phyloP scores from a whole-genome alignment of 2,888 invertebrate species.

The Phanerotoma sp. region DNA sequence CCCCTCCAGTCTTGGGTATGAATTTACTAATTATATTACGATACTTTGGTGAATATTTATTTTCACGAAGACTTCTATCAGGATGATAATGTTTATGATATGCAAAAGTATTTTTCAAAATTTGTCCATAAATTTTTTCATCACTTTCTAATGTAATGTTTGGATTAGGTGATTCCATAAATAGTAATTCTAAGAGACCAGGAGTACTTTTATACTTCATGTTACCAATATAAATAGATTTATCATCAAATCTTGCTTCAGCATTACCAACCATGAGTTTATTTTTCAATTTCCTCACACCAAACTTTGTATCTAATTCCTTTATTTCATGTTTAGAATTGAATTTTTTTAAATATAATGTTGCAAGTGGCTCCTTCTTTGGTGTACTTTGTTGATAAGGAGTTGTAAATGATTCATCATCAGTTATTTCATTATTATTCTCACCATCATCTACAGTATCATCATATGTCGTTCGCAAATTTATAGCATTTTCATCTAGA shows the following conservation, averaged over 20 bases:
- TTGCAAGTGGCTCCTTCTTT: no score
- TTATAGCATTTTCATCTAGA: no score
- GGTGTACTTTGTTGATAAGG: no score
- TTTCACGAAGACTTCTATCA: conserved; percentile 7
- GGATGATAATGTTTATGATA: conserved; percentile 25
- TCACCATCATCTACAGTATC: no score
- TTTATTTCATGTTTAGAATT: not conserved
- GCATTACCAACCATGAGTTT: conserved; percentile 26
- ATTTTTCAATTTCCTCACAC: conserved; percentile 25
- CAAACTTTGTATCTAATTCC: conserved; percentile 20
- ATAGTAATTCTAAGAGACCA: conserved; percentile 28
- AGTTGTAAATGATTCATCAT: no score
- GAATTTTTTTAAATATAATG: no score
- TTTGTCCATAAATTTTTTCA: conserved; percentile 18
- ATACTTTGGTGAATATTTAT: not conserved
- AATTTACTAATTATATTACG: not conserved
- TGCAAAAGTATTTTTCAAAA: conserved; percentile 27
- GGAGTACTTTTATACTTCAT: conserved; percentile 15
- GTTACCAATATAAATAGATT: conserved; percentile 8
- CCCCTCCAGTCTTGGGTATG: not conserved
- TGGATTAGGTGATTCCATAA: conserved; percentile 23
- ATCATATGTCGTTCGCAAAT: no score
- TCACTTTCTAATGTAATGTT: conserved; percentile 5
- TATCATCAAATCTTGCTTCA: conserved; percentile 18
- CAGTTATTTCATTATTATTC: no score